Percentiles rank a stretch among this genome's conserved stretches.
These are phyloP conservation scores for Dysmachus trigonus DNA, from an alignment of 2,888 invertebrate genomes.

Conservation along the genomic window DNA sequence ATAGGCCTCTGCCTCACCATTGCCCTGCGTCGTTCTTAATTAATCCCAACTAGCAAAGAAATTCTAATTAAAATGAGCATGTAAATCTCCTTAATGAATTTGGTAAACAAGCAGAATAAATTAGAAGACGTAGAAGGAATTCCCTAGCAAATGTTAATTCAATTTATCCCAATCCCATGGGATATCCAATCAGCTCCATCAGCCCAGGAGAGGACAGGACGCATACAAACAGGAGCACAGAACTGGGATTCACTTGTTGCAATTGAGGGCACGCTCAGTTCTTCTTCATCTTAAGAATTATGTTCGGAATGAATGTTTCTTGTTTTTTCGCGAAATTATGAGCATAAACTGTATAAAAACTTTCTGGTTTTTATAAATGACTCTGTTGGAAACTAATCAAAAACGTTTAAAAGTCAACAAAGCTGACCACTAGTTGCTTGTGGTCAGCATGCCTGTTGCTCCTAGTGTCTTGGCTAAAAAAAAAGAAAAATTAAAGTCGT, in stretches of 20 bases:
- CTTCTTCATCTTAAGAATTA: neutral
- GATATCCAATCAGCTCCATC: neutral
- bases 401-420: neutral
- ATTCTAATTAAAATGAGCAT: slow-evolving; percentile 12
- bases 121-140: neutral
- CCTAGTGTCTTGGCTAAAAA: neutral
- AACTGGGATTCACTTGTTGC: neutral
- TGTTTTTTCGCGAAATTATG: neutral
- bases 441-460: neutral
- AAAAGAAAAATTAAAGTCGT: neutral
- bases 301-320: neutral
- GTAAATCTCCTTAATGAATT: slow-evolving; percentile 3
- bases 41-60: neutral
- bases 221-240: neutral
- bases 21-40: neutral
- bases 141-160: neutral
- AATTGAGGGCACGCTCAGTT: neutral
- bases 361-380: neutral
- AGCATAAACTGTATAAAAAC: neutral
- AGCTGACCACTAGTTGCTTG: neutral
- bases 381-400: neutral
- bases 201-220: neutral
- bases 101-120: slow-evolving; percentile 9
- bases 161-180: neutral
- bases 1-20: neutral